Evolutionary conservation across 2,113 vertebrate species (phyloP), one percentile per base, ranked within the genome.

Genomic region (Chaetura pelagica): DNA sequence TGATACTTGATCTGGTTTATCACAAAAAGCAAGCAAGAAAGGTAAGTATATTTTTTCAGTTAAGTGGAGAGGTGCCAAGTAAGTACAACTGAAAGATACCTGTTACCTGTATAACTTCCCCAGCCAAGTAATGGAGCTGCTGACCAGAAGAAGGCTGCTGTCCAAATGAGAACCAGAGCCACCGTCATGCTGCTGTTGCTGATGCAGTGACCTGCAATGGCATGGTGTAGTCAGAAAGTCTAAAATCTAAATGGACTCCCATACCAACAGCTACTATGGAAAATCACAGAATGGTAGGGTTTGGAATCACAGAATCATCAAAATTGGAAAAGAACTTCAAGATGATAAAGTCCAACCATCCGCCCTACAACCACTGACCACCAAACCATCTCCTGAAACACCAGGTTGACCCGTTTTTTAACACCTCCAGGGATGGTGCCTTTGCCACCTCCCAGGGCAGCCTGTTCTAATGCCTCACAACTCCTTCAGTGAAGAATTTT

Each of bases 21-120:
- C 63, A 62, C 46, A 69, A 93, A 61, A 29, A 90, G 57, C 44
- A 92, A 84, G 59, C 7, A 85, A 71, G 29, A 34, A 68, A 49
- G 57, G 34, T 52, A 88, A 90, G 7, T 29, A 61, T 49, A 35
- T 89, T 46, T 88, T 38, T 35, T 72, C 8, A 64, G 7, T 44
- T 46, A 80, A 89, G 49, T 15, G 57, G 29, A 81, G 38, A 81
- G 38, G 12, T 49, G 52, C 42, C 57, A 68, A 3, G 46, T 27
- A 40, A 24, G 38, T 15, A 40, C 23, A 72, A 58, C 30, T 52
- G 17, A 29, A 91, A 78, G 71, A 51, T 84, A 77, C 13, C 19
- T 35, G 57, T 97, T 96, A 99, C 99, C 99, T 97, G 98, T 99
- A 90, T 98, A 99, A 94, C 99, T 99, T 91, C 98, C 99, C 99